A percentile compares a stretch with the other conserved stretches of the same genome.
These are phyloP conservation scores for Propithecus coquereli DNA, from an alignment of 2,113 vertebrate species.

Conservation along the genomic window DNA sequence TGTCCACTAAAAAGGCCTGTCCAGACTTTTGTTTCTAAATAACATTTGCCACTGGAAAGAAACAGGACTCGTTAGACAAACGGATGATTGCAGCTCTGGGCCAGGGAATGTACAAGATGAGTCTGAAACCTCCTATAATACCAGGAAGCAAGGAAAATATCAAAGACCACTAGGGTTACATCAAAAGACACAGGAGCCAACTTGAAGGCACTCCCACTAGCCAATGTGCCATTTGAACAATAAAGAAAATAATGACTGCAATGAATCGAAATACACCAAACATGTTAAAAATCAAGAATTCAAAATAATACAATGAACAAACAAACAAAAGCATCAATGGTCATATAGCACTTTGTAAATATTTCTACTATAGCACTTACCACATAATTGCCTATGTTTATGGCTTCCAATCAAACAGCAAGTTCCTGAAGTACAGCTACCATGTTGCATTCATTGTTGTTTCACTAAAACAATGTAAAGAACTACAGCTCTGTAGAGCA, in stretches of 20 bases:
- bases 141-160: not conserved
- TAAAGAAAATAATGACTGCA: not conserved
- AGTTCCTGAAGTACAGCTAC: not conserved
- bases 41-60: not conserved
- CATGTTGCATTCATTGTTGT: not conserved
- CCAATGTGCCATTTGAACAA: not conserved
- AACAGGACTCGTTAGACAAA: not conserved
- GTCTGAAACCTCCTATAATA: not conserved
- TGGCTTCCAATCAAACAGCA: not conserved
- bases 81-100: not conserved
- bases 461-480: not conserved
- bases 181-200: not conserved
- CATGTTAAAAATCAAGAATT: not conserved
- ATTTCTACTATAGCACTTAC: not conserved
- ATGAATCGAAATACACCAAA: not conserved
- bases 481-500: not conserved
- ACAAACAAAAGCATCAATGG: not conserved
- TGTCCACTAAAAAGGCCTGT: not conserved
- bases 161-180: not conserved
- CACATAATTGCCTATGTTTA: not conserved
- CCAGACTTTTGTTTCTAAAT: not conserved
- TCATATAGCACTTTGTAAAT: not conserved
- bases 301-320: not conserved
- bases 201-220: not conserved
- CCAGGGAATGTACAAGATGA: not conserved